Conservation (phyloP, 2,797 vertebrate species). For the Gambusia yucatana region DNA sequence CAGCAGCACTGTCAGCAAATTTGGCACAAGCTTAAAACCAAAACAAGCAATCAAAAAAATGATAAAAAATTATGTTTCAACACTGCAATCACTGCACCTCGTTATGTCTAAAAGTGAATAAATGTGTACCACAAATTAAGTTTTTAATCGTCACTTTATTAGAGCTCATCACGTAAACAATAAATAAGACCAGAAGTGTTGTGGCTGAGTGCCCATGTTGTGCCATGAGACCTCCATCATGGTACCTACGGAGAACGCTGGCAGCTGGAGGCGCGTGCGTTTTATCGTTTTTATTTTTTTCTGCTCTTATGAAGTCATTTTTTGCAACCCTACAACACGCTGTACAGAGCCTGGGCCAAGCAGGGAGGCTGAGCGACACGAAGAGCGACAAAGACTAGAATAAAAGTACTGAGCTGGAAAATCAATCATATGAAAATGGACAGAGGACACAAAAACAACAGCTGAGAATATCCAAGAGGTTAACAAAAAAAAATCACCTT, state of each 20-base stretch:
- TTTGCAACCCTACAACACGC: conserved; percentile 69
- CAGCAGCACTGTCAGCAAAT: neutral
- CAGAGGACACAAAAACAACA: conserved; percentile 76
- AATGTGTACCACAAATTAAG: conserved; percentile 56
- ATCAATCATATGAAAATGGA: conserved; percentile 77
- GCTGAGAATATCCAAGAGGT: conserved; percentile 80
- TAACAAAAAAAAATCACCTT: conserved; percentile 85
- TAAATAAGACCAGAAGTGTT: conserved; percentile 83
- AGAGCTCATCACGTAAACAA: conserved; percentile 79
- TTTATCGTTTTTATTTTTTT: conserved; percentile 34
- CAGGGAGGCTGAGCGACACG: conserved; percentile 67
- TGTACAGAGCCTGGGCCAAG: conserved; percentile 67
- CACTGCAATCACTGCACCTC: conserved; percentile 6
- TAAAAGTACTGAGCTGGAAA: conserved; percentile 73
- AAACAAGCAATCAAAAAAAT: conserved; percentile 5
- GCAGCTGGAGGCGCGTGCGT: conserved; percentile 58
- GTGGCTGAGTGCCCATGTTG: conserved; percentile 72
- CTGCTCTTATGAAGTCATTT: conserved; percentile 69
- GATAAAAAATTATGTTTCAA: neutral
- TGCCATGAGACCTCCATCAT: conserved; percentile 65
- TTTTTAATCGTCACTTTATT: conserved; percentile 78
- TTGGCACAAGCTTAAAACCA: conserved; percentile 16
- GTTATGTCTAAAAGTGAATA: conserved; percentile 37
- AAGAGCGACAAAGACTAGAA: conserved; percentile 70
- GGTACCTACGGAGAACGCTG: conserved; percentile 58